Percentiles rank a stretch among this genome's conserved stretches.
Conservation (phyloP, 2,113 vertebrate species). For the Mesembrinibis cayennensis region DNA sequence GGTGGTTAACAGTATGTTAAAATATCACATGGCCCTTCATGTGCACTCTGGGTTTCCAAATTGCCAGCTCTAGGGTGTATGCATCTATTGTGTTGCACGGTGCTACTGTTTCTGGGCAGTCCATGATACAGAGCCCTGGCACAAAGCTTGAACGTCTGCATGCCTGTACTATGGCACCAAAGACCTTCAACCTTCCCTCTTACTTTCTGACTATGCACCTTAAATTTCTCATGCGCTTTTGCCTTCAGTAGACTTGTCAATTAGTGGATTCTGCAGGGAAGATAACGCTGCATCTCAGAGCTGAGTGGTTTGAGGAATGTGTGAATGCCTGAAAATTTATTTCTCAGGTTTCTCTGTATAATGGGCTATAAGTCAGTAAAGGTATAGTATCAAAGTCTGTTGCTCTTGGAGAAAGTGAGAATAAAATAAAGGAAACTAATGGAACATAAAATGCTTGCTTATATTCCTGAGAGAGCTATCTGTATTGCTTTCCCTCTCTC, state of each 20-base stretch:
- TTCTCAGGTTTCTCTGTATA: not conserved
- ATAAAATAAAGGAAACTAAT: not conserved
- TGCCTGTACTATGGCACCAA: fast-evolving
- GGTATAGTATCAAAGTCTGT: not conserved
- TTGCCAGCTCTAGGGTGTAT: too few relatives aligned
- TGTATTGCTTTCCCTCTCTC: not conserved
- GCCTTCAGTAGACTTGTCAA: not conserved
- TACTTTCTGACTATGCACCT: not conserved
- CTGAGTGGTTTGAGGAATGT: not conserved
- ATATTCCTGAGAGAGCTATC: not conserved
- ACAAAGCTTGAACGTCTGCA: not conserved
- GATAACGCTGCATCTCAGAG: not conserved
- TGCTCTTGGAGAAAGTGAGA: not conserved
- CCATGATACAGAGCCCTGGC: not conserved
- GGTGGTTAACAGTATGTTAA: not conserved
- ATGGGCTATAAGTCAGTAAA: not conserved
- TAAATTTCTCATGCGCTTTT: not conserved
- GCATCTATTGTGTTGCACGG: not conserved
- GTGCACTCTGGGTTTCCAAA: not conserved
- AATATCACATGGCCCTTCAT: not conserved
- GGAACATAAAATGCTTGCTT: not conserved
- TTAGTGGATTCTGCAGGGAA: not conserved
- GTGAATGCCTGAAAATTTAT: not conserved
- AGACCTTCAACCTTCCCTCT: not conserved
- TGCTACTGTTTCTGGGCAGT: not conserved